phyloP scores from a whole-genome alignment of 2,888 invertebrate genomes.

The Zaprionus lineosus region DNA sequence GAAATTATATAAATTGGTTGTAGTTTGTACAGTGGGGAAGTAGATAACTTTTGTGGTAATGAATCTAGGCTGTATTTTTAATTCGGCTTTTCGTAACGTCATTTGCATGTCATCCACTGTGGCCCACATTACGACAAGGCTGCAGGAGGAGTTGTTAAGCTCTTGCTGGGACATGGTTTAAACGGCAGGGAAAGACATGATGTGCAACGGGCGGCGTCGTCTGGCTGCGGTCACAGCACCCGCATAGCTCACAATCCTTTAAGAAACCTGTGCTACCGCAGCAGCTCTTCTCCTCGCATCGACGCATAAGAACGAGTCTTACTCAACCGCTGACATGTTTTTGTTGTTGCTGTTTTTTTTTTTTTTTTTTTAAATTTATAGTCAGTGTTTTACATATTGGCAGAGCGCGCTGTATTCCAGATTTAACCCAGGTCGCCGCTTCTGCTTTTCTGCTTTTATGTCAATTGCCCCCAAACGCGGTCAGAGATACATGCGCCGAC shows the following conservation, averaged over 20 bases:
- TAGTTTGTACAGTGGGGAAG: slow-evolving; percentile 15
- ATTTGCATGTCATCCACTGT: slow-evolving; percentile 27
- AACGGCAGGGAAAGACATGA: slow-evolving; percentile 62
- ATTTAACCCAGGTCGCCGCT: slow-evolving; percentile 63
- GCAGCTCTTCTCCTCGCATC: background rate
- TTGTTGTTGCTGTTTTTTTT: slow-evolving; percentile 25
- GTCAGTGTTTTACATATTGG: slow-evolving; percentile 73
- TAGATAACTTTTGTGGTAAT: no score
- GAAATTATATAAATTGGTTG: slow-evolving; percentile 48
- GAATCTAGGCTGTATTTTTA: no score
- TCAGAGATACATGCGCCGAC: background rate
- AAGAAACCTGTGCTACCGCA: slow-evolving; percentile 33
- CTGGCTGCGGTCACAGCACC: slow-evolving; percentile 46
- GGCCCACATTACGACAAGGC: slow-evolving; percentile 22
- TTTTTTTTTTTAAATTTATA: slow-evolving; percentile 59
- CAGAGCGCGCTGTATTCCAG: slow-evolving; percentile 56
- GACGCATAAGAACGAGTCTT: slow-evolving; percentile 2
- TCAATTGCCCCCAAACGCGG: slow-evolving; percentile 35
- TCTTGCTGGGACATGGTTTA: slow-evolving; percentile 48
- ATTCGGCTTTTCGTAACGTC: no score
- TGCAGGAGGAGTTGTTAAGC: slow-evolving; percentile 12
- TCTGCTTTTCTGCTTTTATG: slow-evolving; percentile 75
- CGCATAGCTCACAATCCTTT: slow-evolving; percentile 60
- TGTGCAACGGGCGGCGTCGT: slow-evolving; percentile 52
- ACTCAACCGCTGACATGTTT: slow-evolving; percentile 64